phyloP scores from a whole-genome alignment of 2,888 invertebrate genomes.

The Drosophila acutilabella region DNA sequence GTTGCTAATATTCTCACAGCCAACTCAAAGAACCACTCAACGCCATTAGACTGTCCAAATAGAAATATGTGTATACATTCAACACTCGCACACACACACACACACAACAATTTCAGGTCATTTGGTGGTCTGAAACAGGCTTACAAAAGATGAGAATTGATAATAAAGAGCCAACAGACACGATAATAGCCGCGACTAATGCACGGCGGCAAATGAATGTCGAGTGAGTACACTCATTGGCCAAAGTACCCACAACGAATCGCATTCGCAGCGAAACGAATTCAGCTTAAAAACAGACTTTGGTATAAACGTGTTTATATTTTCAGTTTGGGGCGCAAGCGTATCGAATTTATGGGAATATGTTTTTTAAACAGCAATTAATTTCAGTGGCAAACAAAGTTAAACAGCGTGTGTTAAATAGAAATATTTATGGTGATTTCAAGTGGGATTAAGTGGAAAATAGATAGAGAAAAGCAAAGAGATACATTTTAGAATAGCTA shows the following conservation, averaged over 20 bases:
- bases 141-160: conserved; percentile 57
- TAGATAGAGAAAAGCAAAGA: too few species aligned
- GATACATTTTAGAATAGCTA: too few species aligned
- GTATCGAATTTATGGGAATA: conserved; percentile 50
- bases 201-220: conserved; percentile 72
- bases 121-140: conserved; percentile 41
- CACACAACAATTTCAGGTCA: conserved; percentile 40
- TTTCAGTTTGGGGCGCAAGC: conserved; percentile 16
- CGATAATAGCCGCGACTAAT: conserved; percentile 77
- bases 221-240: conserved; percentile 37
- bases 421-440: neutral
- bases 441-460: neutral
- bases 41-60: conserved; percentile 63
- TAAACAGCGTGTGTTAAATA: neutral
- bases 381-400: conserved; percentile 13
- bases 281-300: conserved; percentile 32
- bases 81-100: conserved; percentile 15
- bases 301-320: neutral
- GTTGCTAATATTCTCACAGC: conserved; percentile 67
- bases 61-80: conserved; percentile 36
- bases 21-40: conserved; percentile 48
- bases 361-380: conserved; percentile 45
- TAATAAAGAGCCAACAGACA: conserved; percentile 60
- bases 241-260: conserved; percentile 66
- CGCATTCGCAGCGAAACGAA: conserved; percentile 71